Evolutionary conservation across 2,888 invertebrate genomes (phyloP).

Genomic region (Nomada ferruginata): DNA sequence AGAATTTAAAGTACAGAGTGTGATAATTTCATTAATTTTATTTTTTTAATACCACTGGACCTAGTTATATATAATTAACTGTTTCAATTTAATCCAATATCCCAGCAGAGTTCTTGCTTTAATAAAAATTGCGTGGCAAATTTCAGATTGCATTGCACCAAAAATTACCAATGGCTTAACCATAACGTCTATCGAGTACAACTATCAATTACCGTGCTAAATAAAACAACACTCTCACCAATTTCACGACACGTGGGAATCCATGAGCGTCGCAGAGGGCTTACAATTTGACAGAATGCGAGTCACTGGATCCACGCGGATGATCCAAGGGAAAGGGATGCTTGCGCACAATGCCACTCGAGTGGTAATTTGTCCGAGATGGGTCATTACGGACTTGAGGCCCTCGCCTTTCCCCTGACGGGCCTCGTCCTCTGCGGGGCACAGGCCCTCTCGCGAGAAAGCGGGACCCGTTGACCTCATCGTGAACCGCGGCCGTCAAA

Average conservation of each 20-base stretch:
- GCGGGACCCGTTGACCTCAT: slow-evolving; percentile 77
- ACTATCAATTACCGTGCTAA: not conserved
- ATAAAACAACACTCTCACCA: not conserved
- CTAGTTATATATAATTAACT: too few species aligned
- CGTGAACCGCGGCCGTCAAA: slow-evolving; percentile 78
- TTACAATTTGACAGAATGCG: slow-evolving; percentile 39
- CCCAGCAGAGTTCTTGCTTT: too few species aligned
- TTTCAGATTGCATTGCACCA: not conserved
- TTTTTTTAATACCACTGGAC: too few species aligned
- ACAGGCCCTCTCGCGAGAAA: slow-evolving; percentile 67
- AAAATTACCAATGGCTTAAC: not conserved
- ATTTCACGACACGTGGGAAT: slow-evolving; percentile 38
- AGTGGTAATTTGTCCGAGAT: slow-evolving; percentile 71
- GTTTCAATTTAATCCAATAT: too few species aligned
- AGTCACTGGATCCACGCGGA: slow-evolving; percentile 54
- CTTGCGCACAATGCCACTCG: slow-evolving; percentile 74
- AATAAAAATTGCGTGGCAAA: too few species aligned
- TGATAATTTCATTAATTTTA: too few species aligned
- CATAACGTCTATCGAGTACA: too few species aligned
- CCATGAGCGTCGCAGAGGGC: not conserved
- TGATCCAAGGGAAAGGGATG: slow-evolving; percentile 23
- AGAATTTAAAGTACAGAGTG: too few species aligned
- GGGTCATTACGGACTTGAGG: slow-evolving; percentile 62
- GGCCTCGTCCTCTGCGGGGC: slow-evolving; percentile 45
- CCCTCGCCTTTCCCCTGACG: slow-evolving; percentile 37